Percentiles rank a stretch among this genome's conserved stretches.
Conservation (phyloP, 2,797 vertebrate species). For the Megalops cyprinoides region DNA sequence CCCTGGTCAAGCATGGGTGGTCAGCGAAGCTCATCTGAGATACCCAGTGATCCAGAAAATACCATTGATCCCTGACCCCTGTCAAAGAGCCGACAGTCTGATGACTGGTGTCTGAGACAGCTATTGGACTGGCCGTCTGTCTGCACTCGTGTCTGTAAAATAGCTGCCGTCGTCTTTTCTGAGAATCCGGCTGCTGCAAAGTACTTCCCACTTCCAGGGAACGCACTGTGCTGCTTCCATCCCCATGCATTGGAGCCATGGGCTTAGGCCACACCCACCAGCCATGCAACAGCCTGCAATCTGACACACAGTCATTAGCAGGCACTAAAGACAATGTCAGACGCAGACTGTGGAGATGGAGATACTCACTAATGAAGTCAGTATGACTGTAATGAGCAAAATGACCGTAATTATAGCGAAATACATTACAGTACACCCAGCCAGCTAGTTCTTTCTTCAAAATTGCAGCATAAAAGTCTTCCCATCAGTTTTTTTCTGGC, state of each 20-base stretch:
- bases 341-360: not conserved
- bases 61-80: not conserved
- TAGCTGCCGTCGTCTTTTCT: no score
- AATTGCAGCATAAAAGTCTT: slow-evolving; percentile 1
- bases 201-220: no score
- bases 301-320: not conserved
- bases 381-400: not conserved
- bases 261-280: not conserved
- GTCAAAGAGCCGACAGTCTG: not conserved
- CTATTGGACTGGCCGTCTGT: slow-evolving; percentile 6
- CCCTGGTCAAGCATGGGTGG: slow-evolving; percentile 6
- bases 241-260: not conserved
- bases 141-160: not conserved
- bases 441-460: slow-evolving; percentile 5
- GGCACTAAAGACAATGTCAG: not conserved
- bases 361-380: not conserved
- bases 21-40: not conserved
- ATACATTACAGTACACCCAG: not conserved
- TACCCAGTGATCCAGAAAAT: slow-evolving; percentile 12
- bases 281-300: not conserved
- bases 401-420: not conserved
- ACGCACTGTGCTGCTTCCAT: not conserved
- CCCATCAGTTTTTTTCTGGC: slow-evolving; percentile 11
- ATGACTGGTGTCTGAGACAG: not conserved
- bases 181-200: no score